Conservation (phyloP, 2,113 vertebrate species). For the Gymnocephalus cernua region DNA sequence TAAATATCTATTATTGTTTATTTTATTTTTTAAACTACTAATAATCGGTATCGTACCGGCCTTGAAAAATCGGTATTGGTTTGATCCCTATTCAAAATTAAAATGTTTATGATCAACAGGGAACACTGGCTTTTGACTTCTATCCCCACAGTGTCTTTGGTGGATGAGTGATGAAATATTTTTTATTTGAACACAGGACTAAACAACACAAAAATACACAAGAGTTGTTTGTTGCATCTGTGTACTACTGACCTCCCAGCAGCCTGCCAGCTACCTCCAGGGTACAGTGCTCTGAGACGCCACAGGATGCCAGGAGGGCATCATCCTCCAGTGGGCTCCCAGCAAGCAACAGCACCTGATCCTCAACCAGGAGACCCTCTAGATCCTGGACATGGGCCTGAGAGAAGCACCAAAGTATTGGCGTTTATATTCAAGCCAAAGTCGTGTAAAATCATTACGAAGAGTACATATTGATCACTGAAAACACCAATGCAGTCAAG, state of each 20-base stretch:
- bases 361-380: slow-evolving; percentile 83
- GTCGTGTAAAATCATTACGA: rapidly evolving
- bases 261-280: slow-evolving; percentile 85
- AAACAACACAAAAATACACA: not conserved
- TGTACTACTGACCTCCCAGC: slow-evolving; percentile 82
- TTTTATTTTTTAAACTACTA: too few species aligned
- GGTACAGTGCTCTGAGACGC: slow-evolving; percentile 84
- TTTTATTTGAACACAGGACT: not conserved
- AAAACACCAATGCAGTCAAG: not conserved
- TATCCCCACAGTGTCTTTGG: not conserved
- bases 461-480: not conserved
- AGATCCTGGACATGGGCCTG: slow-evolving; percentile 83
- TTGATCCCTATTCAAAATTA: too few species aligned
- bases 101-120: not conserved
- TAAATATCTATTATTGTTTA: too few species aligned
- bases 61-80: too few species aligned
- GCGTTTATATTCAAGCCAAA: not conserved
- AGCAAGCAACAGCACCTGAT: slow-evolving; percentile 84
- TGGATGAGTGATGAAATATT: not conserved
- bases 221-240: too few species aligned
- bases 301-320: slow-evolving; percentile 77
- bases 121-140: not conserved
- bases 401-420: not conserved
- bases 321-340: slow-evolving; percentile 85
- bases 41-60: too few species aligned